Evolutionary conservation across 2,888 invertebrate genomes (phyloP).

Genomic region (Dermolepida albohirtum): DNA sequence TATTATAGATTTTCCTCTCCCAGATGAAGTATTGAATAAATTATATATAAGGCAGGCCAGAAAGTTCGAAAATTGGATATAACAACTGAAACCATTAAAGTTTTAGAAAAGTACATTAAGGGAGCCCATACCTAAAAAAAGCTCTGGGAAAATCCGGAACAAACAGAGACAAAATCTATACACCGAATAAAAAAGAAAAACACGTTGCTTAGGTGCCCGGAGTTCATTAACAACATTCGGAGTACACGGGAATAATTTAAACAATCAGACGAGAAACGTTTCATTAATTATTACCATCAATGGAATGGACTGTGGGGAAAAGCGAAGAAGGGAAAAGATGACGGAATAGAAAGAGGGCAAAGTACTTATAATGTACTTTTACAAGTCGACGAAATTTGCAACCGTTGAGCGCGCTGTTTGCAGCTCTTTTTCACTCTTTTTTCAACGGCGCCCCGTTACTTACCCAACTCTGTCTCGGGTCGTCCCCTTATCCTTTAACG

Average conservation of each 20-base stretch:
- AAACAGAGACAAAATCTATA: not conserved
- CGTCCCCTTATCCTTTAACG: not conserved
- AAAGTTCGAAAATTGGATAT: conserved; percentile 11
- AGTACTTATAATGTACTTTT: conserved; percentile 27
- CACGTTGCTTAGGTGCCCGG: not conserved
- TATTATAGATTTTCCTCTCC: conserved; percentile 25
- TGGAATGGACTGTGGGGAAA: too few species aligned
- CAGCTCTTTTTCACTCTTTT: conserved; percentile 16
- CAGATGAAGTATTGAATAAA: conserved; percentile 27
- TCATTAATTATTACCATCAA: too few species aligned
- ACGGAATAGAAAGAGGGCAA: conserved; percentile 1
- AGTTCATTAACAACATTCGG: too few species aligned
- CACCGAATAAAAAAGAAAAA: conserved; percentile 2
- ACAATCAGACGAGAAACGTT: too few species aligned
- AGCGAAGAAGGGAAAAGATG: conserved; percentile 1
- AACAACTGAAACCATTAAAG: conserved; percentile 28
- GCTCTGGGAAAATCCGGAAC: too few species aligned
- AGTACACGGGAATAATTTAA: too few species aligned
- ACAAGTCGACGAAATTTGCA: conserved; percentile 13
- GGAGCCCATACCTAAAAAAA: not conserved
- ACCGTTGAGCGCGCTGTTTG: not conserved
- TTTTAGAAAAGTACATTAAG: conserved; percentile 30
- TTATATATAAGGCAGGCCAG: conserved; percentile 22
- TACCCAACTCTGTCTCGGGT: not conserved
- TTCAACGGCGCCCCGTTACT: not conserved